Evolutionary conservation across 2,113 vertebrate genomes (phyloP), one percentile per base, ranked within the genome.

Genomic region (Plectropomus leopardus): DNA sequence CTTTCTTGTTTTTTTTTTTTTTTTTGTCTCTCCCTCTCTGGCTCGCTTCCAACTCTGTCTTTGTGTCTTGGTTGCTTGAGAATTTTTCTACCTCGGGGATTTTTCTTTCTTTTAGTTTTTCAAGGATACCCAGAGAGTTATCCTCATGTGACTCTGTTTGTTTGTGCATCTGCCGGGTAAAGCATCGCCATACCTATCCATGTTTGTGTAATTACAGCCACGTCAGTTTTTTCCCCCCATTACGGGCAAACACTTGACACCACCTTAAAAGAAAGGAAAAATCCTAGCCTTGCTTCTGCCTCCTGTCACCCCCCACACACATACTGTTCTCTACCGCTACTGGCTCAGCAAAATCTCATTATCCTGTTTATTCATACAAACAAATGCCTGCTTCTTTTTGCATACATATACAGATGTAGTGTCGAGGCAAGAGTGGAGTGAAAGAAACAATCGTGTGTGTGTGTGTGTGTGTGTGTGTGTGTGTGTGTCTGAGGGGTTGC

Each of bases 111-210:
- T 86, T 67, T 36, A n/a, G 16, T 54, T 82, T 87, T 79, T 86
- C 80, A 88, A 83, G 68, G 81, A 82, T 81, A 53, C 70, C 34
- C 50, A 63, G 64, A 74, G 65, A 77, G 17, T 61, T 80, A 78
- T 89, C 76, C 71, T 88, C 76, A 40, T 69, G 64, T 84, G 89
- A 82, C 71, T 79, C 60, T 36, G 64, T 79, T 76, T 79, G 75
- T 83, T 80, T 76, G 54, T 59, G 75, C 59, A 26, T 71, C 61
- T 55, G 65, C 71, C 51, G 26, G 85, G 73, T 36, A 64, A 85
- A 70, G 58, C 72, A 55, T 67, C 53, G 5, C 21, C 71, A 28
- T 72, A 55, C 70, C 55, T 64, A 28, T 61, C 72, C 59, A 4
- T 53, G 65, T 84, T 61, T 87, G 63, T 55, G 58, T 85, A 86